Percentiles rank a stretch among this genome's conserved stretches.
Evolutionary conservation across 2,888 invertebrate species (phyloP).

Genomic region (Pseudoips prasinana): DNA sequence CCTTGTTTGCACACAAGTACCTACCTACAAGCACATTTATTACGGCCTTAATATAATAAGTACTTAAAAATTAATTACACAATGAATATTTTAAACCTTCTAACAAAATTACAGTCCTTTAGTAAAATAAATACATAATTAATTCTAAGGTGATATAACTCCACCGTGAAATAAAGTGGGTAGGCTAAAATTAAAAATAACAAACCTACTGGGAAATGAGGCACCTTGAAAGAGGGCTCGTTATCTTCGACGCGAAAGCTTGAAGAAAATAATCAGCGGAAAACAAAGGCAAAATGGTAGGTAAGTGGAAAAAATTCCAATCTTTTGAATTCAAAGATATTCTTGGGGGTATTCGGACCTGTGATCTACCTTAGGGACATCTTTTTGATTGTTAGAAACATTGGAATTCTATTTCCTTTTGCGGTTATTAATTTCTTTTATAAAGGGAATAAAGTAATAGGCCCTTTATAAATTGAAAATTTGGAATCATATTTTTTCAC

Average conservation of each 20-base stretch:
- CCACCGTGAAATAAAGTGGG: constrained; percentile 35
- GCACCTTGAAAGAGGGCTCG: constrained; percentile 55
- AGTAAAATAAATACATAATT: constrained; percentile 23
- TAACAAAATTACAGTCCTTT: too few species aligned
- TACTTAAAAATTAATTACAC: too few species aligned
- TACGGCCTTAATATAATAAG: too few species aligned
- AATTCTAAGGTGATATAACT: constrained; percentile 25
- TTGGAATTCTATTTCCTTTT: constrained; percentile 10
- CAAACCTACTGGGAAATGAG: constrained; percentile 60
- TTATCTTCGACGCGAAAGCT: constrained; percentile 54
- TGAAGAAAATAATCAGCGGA: constrained; percentile 57
- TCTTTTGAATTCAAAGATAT: constrained; percentile 30
- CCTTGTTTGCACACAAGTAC: too few species aligned
- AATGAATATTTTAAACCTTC: too few species aligned
- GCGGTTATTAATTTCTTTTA: constrained; percentile 7
- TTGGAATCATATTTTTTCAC: neutral
- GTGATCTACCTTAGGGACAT: constrained; percentile 15
- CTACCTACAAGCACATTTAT: too few species aligned
- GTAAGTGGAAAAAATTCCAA: constrained; percentile 41
- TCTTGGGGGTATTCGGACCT: constrained; percentile 11
- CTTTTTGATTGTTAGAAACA: constrained; percentile 13
- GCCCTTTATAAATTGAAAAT: constrained; percentile 2
- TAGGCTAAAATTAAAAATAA: constrained; percentile 58
- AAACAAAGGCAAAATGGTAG: constrained; percentile 50
- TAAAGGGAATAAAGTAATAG: constrained; percentile 1